Evolutionary conservation across 2,888 invertebrate species (phyloP).

Genomic region (Tinea trinotella): DNA sequence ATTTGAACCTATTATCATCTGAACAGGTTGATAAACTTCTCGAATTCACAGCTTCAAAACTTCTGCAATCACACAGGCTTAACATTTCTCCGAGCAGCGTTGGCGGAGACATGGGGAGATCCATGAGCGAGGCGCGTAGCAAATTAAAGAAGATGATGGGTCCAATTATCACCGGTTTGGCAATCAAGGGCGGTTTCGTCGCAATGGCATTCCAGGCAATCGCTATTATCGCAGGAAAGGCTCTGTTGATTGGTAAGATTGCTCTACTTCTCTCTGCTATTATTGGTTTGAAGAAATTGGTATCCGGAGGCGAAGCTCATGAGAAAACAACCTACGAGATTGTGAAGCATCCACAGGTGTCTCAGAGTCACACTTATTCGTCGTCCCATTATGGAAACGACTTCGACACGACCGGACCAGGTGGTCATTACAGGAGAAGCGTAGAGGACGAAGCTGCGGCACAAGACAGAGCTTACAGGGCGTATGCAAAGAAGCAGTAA

Average conservation of each 20-base stretch:
- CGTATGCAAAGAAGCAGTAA: constrained; percentile 60
- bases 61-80: constrained; percentile 74
- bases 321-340: constrained; percentile 90
- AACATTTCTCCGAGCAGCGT: constrained; percentile 60
- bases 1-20: constrained; percentile 72
- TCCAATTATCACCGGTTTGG: constrained; percentile 77
- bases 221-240: constrained; percentile 84
- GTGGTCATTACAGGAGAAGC: constrained; percentile 74
- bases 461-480: constrained; percentile 76
- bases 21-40: constrained; percentile 75
- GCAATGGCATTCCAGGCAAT: constrained; percentile 83
- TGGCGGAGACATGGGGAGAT: constrained; percentile 57
- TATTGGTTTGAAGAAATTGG: constrained; percentile 84
- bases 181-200: constrained; percentile 80
- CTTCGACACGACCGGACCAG: constrained; percentile 70
- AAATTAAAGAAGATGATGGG: constrained; percentile 77
- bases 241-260: constrained; percentile 86
- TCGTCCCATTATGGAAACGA: constrained; percentile 77
- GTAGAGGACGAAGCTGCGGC: constrained; percentile 73
- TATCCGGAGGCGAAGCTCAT: constrained; percentile 76
- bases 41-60: constrained; percentile 66
- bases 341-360: constrained; percentile 87
- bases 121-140: constrained; percentile 68
- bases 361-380: constrained; percentile 83
- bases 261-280: constrained; percentile 84